Percentiles rank a stretch among this genome's conserved stretches.
Conservation (phyloP, 2,797 vertebrate genomes). For the Philypnodon macrostomus region DNA sequence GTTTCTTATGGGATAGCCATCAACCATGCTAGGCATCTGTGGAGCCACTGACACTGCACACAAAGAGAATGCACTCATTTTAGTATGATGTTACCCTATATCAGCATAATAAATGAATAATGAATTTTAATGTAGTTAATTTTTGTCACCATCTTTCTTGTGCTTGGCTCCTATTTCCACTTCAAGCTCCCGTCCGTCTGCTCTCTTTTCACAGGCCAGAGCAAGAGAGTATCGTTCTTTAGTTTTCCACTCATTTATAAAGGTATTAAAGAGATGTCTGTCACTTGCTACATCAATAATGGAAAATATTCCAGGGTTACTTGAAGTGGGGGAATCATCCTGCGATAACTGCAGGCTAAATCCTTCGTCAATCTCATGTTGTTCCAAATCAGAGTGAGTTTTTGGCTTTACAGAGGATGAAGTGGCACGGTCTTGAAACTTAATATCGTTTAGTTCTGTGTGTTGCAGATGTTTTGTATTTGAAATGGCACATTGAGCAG, state of each 20-base stretch:
- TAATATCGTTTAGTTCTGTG: too few species aligned
- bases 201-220: constrained; percentile 84
- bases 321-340: constrained; percentile 66
- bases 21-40: constrained; percentile 41
- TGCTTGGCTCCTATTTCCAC: constrained; percentile 80
- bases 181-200: constrained; percentile 60
- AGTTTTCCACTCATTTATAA: constrained; percentile 87
- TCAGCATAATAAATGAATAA: background rate
- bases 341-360: constrained; percentile 84
- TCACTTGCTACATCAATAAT: constrained; percentile 93
- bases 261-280: constrained; percentile 85
- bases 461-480: constrained; percentile 22
- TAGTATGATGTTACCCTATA: background rate
- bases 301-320: constrained; percentile 79
- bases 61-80: too few species aligned
- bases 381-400: constrained; percentile 40
- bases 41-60: constrained; percentile 47
- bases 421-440: background rate
- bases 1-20: constrained; percentile 83
- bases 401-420: constrained; percentile 4
- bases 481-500: constrained; percentile 7
- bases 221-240: constrained; percentile 85
- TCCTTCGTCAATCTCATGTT: constrained; percentile 56
- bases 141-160: constrained; percentile 80
- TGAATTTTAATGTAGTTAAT: background rate